Percentiles rank a stretch among this genome's conserved stretches.
These are phyloP conservation scores for Bradypodion ventrale DNA, from an alignment of 2,797 vertebrate genomes.

Conservation along the genomic window DNA sequence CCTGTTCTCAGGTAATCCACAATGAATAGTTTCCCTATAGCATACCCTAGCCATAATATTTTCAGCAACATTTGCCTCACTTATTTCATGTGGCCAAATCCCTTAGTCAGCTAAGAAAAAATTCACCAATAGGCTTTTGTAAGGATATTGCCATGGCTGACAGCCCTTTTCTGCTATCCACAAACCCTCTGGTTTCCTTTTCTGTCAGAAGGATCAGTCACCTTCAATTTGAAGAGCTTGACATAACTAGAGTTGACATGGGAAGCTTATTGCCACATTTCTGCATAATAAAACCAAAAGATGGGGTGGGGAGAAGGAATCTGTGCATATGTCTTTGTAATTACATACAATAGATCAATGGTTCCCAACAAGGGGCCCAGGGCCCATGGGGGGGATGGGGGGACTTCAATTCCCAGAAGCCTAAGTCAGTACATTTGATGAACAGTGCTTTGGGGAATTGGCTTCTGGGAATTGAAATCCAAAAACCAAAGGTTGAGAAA, in stretches of 20 bases:
- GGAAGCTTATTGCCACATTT: slow-evolving; percentile 31
- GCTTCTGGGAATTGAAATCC: no score
- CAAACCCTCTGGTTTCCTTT: slow-evolving; percentile 38
- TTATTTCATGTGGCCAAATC: neutral
- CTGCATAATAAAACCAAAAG: slow-evolving; percentile 22
- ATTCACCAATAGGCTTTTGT: slow-evolving; percentile 23
- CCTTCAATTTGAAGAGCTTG: slow-evolving; percentile 41
- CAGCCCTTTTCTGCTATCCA: slow-evolving; percentile 49
- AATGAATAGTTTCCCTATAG: neutral
- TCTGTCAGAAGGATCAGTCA: slow-evolving; percentile 40
- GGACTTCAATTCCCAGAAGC: no score
- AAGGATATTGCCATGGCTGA: slow-evolving; percentile 17
- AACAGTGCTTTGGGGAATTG: no score
- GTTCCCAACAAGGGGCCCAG: no score
- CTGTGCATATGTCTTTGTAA: slow-evolving; percentile 18
- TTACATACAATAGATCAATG: no score
- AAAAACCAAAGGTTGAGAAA: no score
- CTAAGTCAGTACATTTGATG: no score
- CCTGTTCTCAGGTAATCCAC: neutral
- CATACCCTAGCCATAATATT: neutral
- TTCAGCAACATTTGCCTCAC: slow-evolving; percentile 26
- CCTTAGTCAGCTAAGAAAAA: slow-evolving; percentile 38
- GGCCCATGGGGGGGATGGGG: no score
- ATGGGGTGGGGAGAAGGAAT: neutral
- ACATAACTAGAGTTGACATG: slow-evolving; percentile 33